These are phyloP conservation scores for Greenwoodochromis staneri DNA, from an alignment of 2,113 vertebrate species.

Conservation along the genomic window DNA sequence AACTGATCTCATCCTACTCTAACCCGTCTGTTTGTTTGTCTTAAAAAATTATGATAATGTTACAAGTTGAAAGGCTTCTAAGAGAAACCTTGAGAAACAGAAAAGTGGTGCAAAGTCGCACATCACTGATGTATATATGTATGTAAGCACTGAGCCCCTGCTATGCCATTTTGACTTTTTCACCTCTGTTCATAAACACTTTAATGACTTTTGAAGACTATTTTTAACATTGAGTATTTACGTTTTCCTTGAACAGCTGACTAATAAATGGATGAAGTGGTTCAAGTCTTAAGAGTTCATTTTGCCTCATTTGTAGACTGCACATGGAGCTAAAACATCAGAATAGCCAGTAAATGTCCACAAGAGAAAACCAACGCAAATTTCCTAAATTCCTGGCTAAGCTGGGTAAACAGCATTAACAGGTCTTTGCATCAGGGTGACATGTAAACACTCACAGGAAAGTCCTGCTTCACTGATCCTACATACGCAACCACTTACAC, in stretches of 20 bases:
- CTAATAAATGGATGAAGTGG: slow-evolving; percentile 66
- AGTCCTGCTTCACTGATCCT: neutral
- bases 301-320: neutral
- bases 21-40: neutral
- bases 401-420: neutral
- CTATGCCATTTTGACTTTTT: neutral
- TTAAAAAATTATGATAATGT: neutral
- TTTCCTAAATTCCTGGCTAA: neutral
- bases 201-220: slow-evolving; percentile 28
- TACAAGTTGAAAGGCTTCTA: neutral
- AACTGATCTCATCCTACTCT: neutral
- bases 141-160: slow-evolving; percentile 33
- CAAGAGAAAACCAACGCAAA: fast-evolving
- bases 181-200: slow-evolving; percentile 4
- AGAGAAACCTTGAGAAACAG: neutral
- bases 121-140: slow-evolving; percentile 52
- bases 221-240: slow-evolving; percentile 42
- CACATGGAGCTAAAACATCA: neutral
- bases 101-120: neutral
- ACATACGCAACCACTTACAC: neutral
- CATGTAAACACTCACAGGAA: neutral
- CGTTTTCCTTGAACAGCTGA: slow-evolving; percentile 48
- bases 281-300: slow-evolving; percentile 16
- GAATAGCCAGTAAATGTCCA: neutral
- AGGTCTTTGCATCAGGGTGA: neutral